These are phyloP conservation scores for Pycnonotus jocosus DNA, from an alignment of 2,113 vertebrate species.

Conservation along the genomic window DNA sequence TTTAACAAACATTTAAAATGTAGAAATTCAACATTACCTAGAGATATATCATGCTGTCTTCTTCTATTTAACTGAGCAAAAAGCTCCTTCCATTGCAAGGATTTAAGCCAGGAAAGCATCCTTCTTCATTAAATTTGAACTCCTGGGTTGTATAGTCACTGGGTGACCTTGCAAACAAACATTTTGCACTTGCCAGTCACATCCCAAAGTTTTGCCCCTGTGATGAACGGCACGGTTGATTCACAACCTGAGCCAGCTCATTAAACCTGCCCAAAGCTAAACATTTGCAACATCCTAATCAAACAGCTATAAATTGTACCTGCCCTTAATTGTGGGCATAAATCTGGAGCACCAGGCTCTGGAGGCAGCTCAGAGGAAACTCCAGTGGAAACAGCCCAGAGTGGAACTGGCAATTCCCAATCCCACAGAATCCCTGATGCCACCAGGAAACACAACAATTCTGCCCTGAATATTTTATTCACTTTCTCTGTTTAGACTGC, in stretches of 20 bases:
- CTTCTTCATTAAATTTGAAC: background rate
- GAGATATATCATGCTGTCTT: background rate
- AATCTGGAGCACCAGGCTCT: background rate
- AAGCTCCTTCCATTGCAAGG: background rate
- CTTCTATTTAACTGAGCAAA: background rate
- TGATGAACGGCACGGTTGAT: slow-evolving; percentile 1
- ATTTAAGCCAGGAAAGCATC: background rate
- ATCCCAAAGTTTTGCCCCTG: background rate
- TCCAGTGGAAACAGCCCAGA: background rate
- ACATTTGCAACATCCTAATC: background rate
- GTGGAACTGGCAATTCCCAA: background rate
- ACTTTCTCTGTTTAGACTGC: background rate
- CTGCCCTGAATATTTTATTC: background rate
- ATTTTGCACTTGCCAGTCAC: background rate
- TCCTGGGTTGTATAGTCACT: background rate
- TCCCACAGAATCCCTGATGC: background rate
- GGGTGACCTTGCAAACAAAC: background rate
- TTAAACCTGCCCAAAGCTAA: background rate
- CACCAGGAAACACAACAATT: background rate
- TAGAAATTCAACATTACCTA: background rate
- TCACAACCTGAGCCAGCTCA: background rate
- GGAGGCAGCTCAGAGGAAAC: background rate
- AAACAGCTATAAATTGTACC: background rate
- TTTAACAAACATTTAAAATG: background rate
- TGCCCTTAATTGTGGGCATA: background rate